Evolutionary conservation across 2,113 vertebrate genomes (phyloP).

Genomic region (Butorides virescens): DNA sequence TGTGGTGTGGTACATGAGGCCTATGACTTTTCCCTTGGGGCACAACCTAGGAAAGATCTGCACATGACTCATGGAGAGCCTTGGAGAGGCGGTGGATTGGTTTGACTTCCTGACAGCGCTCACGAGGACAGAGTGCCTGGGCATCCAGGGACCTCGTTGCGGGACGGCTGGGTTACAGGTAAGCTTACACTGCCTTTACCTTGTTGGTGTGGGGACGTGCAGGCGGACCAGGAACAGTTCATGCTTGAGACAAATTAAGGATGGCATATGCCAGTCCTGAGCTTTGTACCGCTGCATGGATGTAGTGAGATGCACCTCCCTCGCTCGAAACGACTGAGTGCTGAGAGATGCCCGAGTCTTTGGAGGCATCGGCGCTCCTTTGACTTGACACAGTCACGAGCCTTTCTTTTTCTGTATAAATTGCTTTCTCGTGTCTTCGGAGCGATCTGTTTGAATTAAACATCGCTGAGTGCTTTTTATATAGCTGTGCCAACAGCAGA

Average conservation of each 20-base stretch:
- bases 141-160: accelerated
- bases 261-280: neutral
- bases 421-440: neutral
- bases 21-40: neutral
- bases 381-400: accelerated
- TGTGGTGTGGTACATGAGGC: neutral
- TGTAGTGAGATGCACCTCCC: neutral
- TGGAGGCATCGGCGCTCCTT: neutral
- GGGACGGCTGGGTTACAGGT: neutral
- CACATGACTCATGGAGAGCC: neutral
- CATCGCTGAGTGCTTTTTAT: neutral
- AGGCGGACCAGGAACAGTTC: too few species aligned
- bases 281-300: neutral
- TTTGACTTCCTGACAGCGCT: neutral
- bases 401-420: neutral
- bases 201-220: neutral
- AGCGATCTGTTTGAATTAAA: neutral
- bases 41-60: neutral
- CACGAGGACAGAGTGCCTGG: neutral
- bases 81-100: neutral
- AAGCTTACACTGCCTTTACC: too few species aligned
- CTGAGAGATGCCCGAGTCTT: neutral
- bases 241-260: neutral
- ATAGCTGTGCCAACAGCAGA: neutral
- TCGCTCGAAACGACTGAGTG: neutral